Evolutionary conservation across 2,888 invertebrate genomes (phyloP), one percentile per base, ranked within the genome.

Genomic region (Acanthacorydalis orientalis): DNA sequence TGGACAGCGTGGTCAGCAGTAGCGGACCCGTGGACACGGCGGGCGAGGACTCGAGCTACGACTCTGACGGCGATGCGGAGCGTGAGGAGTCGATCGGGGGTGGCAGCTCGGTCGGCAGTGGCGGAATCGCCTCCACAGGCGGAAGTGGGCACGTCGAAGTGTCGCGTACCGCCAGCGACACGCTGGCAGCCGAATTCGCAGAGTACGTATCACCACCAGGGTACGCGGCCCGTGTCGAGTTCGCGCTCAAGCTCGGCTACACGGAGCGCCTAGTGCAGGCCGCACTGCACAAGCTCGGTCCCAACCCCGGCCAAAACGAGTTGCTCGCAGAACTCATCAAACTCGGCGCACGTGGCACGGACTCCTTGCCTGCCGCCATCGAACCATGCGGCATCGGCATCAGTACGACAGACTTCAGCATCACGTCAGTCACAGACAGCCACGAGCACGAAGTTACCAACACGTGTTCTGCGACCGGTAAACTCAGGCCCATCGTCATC

Each of bases 191-290:
- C 4, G 89, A 89, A 67, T 88, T 83, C 62, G 84, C 83, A 11
- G 87, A 87, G 60, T 87, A 88, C 62, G 81, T 87, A 55, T 80
- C 51, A 49, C 43, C 50, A 52, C 9, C 53, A 58, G 65, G 65
- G 31, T 72, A 73, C 57, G 69, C 68, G 57, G 73, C 77, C 44
- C 75, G 85, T 59, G 80, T 91, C 51, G 91, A 93, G 65, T 93
- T 92, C 63, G 92, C 89, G 1, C 72, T 91, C 47, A 92, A 91
- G 65, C 69, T 95, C 53, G 95, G 95, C 39, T 96, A 93, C 65
- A 84, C 88, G 0, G 92, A 93, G 61, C 74, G 77, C 41, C 74
- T 89, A 51, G 85, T 93, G 7, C 81, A 84, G 55, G 78, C 80
- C 1, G 93, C 89, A 0, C 64, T 95, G 39, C 78, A 80, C 54